These are phyloP conservation scores for Spialia ferax DNA, from an alignment of 2,888 invertebrate species.

Conservation along the genomic window DNA sequence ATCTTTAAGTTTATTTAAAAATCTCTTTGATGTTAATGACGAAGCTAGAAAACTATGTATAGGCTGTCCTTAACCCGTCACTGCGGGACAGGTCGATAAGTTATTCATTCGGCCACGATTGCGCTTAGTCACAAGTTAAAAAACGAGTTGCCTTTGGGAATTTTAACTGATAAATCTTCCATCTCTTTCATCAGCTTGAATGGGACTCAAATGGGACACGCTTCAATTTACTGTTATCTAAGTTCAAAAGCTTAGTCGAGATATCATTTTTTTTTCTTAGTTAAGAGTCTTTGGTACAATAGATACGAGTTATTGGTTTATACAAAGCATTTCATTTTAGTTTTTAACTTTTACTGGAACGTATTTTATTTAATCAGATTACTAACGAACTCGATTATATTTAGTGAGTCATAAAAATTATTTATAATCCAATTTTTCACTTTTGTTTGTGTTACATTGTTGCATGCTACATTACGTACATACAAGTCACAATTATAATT, in stretches of 20 bases:
- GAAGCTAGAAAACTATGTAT: constrained; percentile 15
- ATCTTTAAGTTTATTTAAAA: background rate
- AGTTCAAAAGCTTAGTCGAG: constrained; percentile 21
- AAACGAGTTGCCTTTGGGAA: constrained; percentile 69
- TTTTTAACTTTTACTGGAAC: background rate
- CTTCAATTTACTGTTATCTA: constrained; percentile 38
- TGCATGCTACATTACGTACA: no score
- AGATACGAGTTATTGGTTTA: background rate
- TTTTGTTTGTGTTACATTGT: no score
- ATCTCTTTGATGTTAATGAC: background rate
- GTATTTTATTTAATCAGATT: background rate
- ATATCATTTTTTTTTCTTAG: constrained; percentile 17
- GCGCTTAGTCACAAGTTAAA: constrained; percentile 63
- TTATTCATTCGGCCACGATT: constrained; percentile 48
- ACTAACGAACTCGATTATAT: background rate
- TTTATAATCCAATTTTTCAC: no score
- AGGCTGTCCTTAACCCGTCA: constrained; percentile 16
- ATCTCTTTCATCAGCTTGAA: constrained; percentile 39
- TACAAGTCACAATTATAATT: no score
- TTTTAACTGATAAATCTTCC: constrained; percentile 67
- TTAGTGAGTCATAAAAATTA: background rate
- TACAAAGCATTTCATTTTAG: background rate
- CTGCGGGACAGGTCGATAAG: constrained; percentile 15
- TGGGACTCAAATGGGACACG: constrained; percentile 32
- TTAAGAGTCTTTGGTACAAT: constrained; percentile 14